Base-by-base conservation (phyloP, 1,140 invertebrate genomes). In the Bursaphelenchus mucronatus region DNA sequence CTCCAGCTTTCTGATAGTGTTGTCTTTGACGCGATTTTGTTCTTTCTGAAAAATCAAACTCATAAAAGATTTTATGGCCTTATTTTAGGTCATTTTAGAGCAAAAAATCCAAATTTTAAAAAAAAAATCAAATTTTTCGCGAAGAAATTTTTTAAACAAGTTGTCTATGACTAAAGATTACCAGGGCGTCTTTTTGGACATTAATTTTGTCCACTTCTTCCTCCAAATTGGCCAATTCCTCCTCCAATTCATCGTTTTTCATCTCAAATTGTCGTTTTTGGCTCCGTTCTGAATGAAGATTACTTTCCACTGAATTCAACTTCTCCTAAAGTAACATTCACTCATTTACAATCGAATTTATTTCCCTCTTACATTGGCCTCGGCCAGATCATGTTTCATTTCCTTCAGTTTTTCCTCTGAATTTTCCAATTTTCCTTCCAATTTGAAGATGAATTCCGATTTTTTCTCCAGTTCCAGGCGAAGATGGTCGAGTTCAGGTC, bases 121-220 rank as follows among this genome's bases (percentile, higher is more conserved):
- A 50, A n/a, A 15, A 15, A 55, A 55, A 55, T 19, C n/a, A 17
- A 40, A 19, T 17, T 30, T 11, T 68, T 19, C 11, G 55, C 11
- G 9, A 30, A 17, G 9, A 68, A 63, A 66, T 11, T 64, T 9
- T 64, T 7, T 11, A 57, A 7, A 8, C 8, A 66, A 3, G 11
- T 30, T 39, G 15, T 63, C 5, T 0, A 44, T 62, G 13, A 45
- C 8, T 50, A 9, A 10, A 7, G 15, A 62, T 43, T 49, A 75
- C 73, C 74, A 76, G 66, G 13, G 57, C 70, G 19, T 76, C 74
- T 50, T 61, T 58, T 43, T 71, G 70, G 45, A 65, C 65, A 46
- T 66, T 67, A 44, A 54, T 53, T 46, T 71, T 78, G 21, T 75
- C 65, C 51, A 76, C 44, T 19, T 62, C 69, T 47, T 78, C 71